Conservation (phyloP, 2,888 invertebrate genomes). For the Athalia rosae region DNA sequence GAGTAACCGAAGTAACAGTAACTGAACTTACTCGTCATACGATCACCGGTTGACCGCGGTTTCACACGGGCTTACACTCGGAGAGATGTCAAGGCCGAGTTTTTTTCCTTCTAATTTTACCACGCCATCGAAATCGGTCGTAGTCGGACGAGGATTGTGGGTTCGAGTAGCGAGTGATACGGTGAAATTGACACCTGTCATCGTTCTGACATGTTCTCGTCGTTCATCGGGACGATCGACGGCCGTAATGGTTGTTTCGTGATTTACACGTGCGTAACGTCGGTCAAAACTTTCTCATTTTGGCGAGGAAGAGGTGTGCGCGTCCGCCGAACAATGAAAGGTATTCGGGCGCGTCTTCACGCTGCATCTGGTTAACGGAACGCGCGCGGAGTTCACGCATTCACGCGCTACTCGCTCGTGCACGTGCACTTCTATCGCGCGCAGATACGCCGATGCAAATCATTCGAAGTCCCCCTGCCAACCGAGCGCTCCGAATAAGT, state of each 20-base stretch:
- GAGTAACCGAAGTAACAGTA: neutral
- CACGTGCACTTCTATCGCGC: conserved; percentile 17
- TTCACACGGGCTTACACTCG: neutral
- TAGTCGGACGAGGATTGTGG: no score
- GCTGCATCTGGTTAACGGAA: conserved; percentile 42
- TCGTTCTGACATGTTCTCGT: no score
- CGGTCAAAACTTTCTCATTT: conserved; percentile 30
- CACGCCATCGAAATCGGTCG: no score
- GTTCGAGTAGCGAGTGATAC: no score
- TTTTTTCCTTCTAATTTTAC: no score
- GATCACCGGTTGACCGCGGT: conserved; percentile 16
- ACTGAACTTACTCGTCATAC: neutral
- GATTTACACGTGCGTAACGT: neutral
- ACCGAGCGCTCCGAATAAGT: neutral
- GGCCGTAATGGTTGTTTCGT: neutral
- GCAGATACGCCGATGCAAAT: conserved; percentile 24
- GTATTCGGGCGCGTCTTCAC: conserved; percentile 17
- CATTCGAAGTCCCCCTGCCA: neutral
- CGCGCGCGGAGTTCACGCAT: conserved; percentile 33
- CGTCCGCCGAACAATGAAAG: conserved; percentile 28
- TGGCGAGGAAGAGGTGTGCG: conserved; percentile 4
- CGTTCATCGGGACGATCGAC: no score
- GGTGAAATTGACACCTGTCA: no score
- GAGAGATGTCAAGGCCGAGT: no score
- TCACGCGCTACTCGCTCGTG: conserved; percentile 3